A percentile compares a stretch with the other conserved stretches of the same genome.
Conservation (phyloP, 1,140 invertebrate species). For the Choristoneura fumiferana region DNA sequence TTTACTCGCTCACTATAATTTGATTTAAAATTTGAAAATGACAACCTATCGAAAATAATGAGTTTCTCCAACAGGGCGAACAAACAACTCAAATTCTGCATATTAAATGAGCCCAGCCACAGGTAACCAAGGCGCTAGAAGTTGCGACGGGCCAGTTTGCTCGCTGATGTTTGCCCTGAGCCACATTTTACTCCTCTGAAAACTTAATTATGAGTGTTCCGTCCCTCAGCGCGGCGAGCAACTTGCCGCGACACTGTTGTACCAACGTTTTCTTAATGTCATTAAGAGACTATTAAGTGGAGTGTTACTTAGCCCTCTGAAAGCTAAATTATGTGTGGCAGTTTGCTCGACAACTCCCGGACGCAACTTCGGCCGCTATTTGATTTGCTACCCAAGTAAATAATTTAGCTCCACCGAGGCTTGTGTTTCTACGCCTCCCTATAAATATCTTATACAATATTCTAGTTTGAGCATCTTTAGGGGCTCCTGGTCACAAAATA, state of each 20-base stretch:
- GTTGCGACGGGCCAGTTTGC: slow-evolving; percentile 39
- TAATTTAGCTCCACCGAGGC: slow-evolving; percentile 19
- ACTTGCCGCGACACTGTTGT: slow-evolving; percentile 37
- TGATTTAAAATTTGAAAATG: no score
- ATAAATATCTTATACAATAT: slow-evolving; percentile 13
- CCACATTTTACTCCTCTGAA: slow-evolving; percentile 55
- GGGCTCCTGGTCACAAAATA: neutral
- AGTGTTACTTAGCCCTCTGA: slow-evolving; percentile 32
- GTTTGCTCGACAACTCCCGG: slow-evolving; percentile 21
- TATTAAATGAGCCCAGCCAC: slow-evolving; percentile 40
- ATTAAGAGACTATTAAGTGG: slow-evolving; percentile 42
- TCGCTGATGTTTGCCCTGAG: slow-evolving; percentile 45
- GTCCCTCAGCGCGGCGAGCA: slow-evolving; percentile 30
- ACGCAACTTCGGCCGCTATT: slow-evolving; percentile 26
- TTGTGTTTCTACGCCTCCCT: neutral
- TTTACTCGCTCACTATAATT: no score
- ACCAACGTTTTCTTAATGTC: slow-evolving; percentile 50
- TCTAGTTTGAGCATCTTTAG: slow-evolving; percentile 13
- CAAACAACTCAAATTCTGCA: slow-evolving; percentile 28
- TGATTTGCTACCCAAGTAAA: slow-evolving; percentile 28
- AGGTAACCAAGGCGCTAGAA: slow-evolving; percentile 26
- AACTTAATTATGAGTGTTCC: slow-evolving; percentile 44
- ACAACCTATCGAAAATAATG: no score
- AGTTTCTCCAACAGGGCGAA: neutral
- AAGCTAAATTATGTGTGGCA: slow-evolving; percentile 34